These are phyloP conservation scores for Caenorhabditis brenneri DNA, from an alignment of 1,140 invertebrate genomes.

Conservation along the genomic window DNA sequence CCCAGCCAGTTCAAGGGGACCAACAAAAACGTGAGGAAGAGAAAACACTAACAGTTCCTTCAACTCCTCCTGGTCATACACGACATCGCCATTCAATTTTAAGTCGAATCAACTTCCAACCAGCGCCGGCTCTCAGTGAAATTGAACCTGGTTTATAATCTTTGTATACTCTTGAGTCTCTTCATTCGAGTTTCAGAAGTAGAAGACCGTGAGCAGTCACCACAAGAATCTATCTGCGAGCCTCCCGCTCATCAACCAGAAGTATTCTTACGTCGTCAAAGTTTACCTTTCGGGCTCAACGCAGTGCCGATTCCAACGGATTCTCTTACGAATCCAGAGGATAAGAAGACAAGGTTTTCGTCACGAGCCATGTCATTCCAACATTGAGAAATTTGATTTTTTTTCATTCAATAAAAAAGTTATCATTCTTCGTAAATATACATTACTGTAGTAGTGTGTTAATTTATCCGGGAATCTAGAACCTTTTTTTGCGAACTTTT, in stretches of 20 bases:
- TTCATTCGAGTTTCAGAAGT: not conserved
- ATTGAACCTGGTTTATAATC: not conserved
- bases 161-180: not conserved
- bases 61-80: slow-evolving; percentile 1
- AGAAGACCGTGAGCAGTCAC: slow-evolving; percentile 13
- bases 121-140: slow-evolving; percentile 27
- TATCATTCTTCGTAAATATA: too few species aligned
- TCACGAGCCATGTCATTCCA: slow-evolving; percentile 21
- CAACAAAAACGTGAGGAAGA: not conserved
- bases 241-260: slow-evolving; percentile 21
- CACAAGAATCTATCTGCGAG: slow-evolving; percentile 12
- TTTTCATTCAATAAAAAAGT: too few species aligned
- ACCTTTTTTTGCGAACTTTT: too few species aligned
- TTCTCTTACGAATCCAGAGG: not conserved
- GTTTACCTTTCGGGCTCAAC: not conserved
- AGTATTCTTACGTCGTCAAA: slow-evolving; percentile 3
- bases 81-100: slow-evolving; percentile 44
- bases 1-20: not conserved
- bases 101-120: slow-evolving; percentile 39
- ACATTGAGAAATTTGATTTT: too few species aligned
- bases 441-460: too few species aligned
- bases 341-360: not conserved
- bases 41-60: not conserved
- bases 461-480: too few species aligned
- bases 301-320: not conserved